These are phyloP conservation scores for Apotomis turbidana DNA, from an alignment of 2,888 invertebrate species.

Conservation along the genomic window DNA sequence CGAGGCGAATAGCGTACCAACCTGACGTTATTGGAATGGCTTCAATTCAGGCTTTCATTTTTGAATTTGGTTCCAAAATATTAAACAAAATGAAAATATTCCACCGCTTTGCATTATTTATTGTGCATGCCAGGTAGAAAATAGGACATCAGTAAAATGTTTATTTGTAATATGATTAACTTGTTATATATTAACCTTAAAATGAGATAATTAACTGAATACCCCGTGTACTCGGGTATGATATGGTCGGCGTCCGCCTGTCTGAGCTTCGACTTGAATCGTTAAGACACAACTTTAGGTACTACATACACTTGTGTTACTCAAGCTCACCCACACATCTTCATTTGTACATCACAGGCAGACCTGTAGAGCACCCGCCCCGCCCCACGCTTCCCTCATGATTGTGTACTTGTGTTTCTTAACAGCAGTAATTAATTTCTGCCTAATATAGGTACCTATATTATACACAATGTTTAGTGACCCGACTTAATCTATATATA, in stretches of 20 bases:
- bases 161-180: constrained; percentile 43
- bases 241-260: constrained; percentile 50
- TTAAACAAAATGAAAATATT: constrained; percentile 62
- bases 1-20: constrained; percentile 45
- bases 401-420: constrained; percentile 10
- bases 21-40: constrained; percentile 79
- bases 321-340: constrained; percentile 23
- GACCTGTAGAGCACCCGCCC: constrained; percentile 23
- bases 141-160: constrained; percentile 74
- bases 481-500: no score
- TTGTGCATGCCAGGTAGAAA: constrained; percentile 80
- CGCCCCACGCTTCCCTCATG: constrained; percentile 20
- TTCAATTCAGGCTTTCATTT: constrained; percentile 76
- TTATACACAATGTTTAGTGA: not conserved
- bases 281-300: constrained; percentile 15
- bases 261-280: constrained; percentile 47
- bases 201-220: constrained; percentile 20
- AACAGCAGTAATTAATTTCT: constrained; percentile 8
- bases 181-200: constrained; percentile 40
- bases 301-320: constrained; percentile 10
- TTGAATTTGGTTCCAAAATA: constrained; percentile 67
- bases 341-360: constrained; percentile 15
- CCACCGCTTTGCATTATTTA: constrained; percentile 82
- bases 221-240: constrained; percentile 19
- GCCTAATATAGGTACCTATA: constrained; percentile 1